phyloP scores from a whole-genome alignment of 2,888 invertebrate genomes.

The Eupithecia centaureata region DNA sequence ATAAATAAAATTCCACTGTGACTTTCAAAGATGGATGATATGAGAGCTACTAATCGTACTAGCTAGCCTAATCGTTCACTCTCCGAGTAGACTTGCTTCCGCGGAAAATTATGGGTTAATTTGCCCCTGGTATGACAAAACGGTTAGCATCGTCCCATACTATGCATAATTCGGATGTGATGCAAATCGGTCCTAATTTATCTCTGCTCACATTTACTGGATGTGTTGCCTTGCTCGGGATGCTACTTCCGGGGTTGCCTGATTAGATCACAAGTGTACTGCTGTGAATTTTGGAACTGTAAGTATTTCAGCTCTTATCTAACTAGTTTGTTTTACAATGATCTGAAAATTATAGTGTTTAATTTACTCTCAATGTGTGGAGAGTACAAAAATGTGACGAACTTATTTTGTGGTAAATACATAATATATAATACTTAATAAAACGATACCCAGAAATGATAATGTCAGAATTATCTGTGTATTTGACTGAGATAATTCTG shows the following conservation, averaged over 20 bases:
- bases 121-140: constrained; percentile 5
- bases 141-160: constrained; percentile 1
- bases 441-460: no score
- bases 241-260: background rate
- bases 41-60: background rate
- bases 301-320: background rate
- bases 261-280: background rate
- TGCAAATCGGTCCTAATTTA: constrained; percentile 73
- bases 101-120: background rate
- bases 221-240: background rate
- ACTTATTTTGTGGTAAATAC: no score
- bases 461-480: no score
- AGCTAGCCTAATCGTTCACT: background rate
- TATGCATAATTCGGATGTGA: constrained; percentile 46
- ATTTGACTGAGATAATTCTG: background rate
- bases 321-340: background rate
- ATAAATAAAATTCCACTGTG: background rate
- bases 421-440: no score
- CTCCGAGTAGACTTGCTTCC: background rate
- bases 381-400: no score
- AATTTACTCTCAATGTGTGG: no score
- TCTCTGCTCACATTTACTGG: constrained; percentile 57
- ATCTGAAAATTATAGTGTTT: no score
- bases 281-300: background rate
- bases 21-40: background rate